phyloP scores from a whole-genome alignment of 2,888 invertebrate genomes.

The Buathra laborator region DNA sequence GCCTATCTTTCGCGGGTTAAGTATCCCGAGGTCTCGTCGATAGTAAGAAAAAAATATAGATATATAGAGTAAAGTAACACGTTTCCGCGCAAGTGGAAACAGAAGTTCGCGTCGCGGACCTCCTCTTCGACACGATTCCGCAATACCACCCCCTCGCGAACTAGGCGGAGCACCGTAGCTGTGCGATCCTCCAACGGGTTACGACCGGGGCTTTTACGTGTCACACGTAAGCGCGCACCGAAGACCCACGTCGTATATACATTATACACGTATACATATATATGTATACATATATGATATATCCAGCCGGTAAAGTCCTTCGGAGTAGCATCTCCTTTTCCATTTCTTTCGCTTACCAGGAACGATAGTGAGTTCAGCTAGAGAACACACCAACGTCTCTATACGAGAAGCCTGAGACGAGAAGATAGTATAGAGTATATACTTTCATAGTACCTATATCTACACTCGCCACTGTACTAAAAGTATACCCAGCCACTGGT shows the following conservation, averaged over 20 bases:
- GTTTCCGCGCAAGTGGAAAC: slow-evolving; percentile 69
- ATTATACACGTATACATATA: neutral
- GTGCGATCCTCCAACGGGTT: slow-evolving; percentile 62
- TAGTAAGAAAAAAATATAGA: neutral
- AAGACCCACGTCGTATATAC: slow-evolving; percentile 20
- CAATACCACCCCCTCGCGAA: slow-evolving; percentile 57
- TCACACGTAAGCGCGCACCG: slow-evolving; percentile 38
- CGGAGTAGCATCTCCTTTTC: slow-evolving; percentile 2
- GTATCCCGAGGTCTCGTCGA: neutral
- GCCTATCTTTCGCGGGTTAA: neutral
- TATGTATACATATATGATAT: neutral
- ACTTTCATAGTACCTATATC: neutral
- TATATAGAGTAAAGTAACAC: slow-evolving; percentile 23
- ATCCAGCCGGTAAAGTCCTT: neutral
- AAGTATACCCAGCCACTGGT: neutral
- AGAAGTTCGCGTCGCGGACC: slow-evolving; percentile 70
- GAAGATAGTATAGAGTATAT: slow-evolving; percentile 8
- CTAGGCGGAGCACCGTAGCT: slow-evolving; percentile 70
- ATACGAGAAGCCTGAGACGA: neutral
- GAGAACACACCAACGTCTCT: too few relatives aligned
- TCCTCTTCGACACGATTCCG: slow-evolving; percentile 66
- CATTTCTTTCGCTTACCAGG: slow-evolving; percentile 3
- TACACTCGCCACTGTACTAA: neutral
- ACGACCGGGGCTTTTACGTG: slow-evolving; percentile 57
- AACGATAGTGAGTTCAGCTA: neutral